Evolutionary conservation across 2,113 vertebrate species (phyloP), one percentile per base, ranked within the genome.

Genomic region (Salvelinus fontinalis): DNA sequence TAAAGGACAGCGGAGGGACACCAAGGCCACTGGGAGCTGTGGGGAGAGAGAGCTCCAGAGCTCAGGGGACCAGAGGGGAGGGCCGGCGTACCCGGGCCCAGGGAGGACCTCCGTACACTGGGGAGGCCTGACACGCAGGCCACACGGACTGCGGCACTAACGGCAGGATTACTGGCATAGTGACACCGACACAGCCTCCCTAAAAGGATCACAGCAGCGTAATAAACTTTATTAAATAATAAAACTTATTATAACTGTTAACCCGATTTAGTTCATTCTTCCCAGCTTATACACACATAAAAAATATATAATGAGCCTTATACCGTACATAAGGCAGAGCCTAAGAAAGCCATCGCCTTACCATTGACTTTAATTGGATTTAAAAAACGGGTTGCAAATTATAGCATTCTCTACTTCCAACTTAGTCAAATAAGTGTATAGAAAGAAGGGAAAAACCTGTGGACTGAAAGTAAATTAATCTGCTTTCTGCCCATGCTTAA

Each of bases 191-290:
- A 93, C 95, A 96, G 96, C 95, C 95, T 97, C 96, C 96, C 96
- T 98, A 97, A 99, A 97, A 95, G 96, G 97, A 99, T 99, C 97
- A 97, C 92, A 93, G 90, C 94, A 91, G 95, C 95, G 96, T 96
- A 98, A 99, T 99, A 97, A 99, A 99, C 94, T 99, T 99, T 98
- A 99, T 99, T 99, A 97, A 99, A 98, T 99, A 99, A 98, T 97
- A 98, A 98, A 97, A 99, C 96, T 98, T 98, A 99, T 98, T 99
- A 98, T 95, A 98, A 98, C 95, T 96, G 97, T 96, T 99, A 99
- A 99, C 97, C 97, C 96, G 97, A 99, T 99, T 99, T 99, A 97
- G 95, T 97, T 98, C 95, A 98, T 99, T 99, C 96, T 98, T 97
- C 93, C 94, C 94, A 95, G 97, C 97, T 99, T 99, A 98, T 95